Conservation (phyloP, 1,140 invertebrate species). For the Tyrophagus putrescentiae region DNA sequence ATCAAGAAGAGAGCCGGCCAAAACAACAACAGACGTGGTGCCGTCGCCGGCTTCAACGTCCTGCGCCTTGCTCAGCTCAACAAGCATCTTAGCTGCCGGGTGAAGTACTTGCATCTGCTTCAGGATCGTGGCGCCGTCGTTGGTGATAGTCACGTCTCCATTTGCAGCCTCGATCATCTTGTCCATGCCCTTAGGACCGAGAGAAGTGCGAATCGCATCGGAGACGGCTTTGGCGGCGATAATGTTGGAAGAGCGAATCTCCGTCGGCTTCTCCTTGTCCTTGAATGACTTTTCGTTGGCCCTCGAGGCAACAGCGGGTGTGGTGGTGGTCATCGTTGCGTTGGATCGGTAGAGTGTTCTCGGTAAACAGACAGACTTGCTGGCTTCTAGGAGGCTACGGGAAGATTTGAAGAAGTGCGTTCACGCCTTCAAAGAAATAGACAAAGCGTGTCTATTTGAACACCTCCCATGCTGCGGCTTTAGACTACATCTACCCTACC, state of each 20-base stretch:
- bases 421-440: no score
- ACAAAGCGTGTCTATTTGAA: no score
- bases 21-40: conserved; percentile 90
- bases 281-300: conserved; percentile 28
- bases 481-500: no score
- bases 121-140: conserved; percentile 98
- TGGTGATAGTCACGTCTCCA: conserved; percentile 98
- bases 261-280: conserved; percentile 75
- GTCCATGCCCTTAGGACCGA: conserved; percentile 97
- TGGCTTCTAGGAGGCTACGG: no score
- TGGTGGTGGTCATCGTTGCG: not conserved
- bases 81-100: conserved; percentile 98
- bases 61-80: conserved; percentile 94
- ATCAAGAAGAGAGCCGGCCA: conserved; percentile 87
- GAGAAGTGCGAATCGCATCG: conserved; percentile 93
- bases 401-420: no score
- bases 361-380: no score
- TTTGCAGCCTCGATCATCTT: conserved; percentile 98
- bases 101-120: conserved; percentile 98
- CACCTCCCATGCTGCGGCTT: no score
- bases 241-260: conserved; percentile 90
- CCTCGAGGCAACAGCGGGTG: not conserved
- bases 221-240: conserved; percentile 96
- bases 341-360: no score
- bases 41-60: conserved; percentile 99